Conservation (phyloP, 2,888 invertebrate species). For the Branchinecta sandiegonensis region DNA sequence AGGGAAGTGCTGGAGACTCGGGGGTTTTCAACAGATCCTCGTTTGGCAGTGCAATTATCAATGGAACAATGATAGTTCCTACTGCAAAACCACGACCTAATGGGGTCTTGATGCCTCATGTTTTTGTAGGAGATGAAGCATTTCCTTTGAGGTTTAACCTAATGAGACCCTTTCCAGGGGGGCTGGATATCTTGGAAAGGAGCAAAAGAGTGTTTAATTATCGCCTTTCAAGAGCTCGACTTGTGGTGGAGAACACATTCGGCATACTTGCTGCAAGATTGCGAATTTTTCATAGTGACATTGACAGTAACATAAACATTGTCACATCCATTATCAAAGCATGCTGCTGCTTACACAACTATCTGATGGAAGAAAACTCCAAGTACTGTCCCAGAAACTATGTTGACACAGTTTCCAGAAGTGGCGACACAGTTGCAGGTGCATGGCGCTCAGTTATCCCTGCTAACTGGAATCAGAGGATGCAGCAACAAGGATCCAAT, state of each 20-base stretch:
- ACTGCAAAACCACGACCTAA: background rate
- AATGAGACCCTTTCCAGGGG: background rate
- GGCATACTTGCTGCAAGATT: constrained; percentile 25
- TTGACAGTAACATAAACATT: constrained; percentile 26
- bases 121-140: background rate
- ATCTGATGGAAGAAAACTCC: background rate
- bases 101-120: background rate
- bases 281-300: constrained; percentile 23
- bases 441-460: too few species aligned
- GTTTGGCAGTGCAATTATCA: constrained; percentile 17
- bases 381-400: background rate
- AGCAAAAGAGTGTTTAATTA: constrained; percentile 28
- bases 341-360: constrained; percentile 18
- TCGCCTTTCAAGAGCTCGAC: constrained; percentile 25
- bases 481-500: too few species aligned
- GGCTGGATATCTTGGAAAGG: background rate
- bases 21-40: constrained; percentile 14
- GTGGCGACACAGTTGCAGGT: background rate
- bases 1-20: constrained; percentile 20
- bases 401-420: background rate
- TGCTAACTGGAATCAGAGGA: too few species aligned
- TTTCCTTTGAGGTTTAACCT: background rate
- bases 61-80: background rate
- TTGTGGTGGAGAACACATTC: constrained; percentile 24
- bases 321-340: background rate